These are phyloP conservation scores for Agrochola lota DNA, from an alignment of 2,888 invertebrate genomes.

Conservation along the genomic window DNA sequence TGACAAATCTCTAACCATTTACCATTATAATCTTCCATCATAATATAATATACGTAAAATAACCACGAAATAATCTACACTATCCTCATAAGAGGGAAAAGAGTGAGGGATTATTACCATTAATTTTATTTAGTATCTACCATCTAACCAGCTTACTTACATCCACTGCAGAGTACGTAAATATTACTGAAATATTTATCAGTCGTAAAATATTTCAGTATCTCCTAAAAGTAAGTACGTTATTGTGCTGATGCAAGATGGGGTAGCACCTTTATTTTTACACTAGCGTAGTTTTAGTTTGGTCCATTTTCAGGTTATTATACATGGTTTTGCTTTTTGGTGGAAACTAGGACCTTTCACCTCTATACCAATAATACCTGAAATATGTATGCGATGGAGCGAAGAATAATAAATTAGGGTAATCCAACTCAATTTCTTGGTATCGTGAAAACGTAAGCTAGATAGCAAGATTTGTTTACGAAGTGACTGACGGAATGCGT, in stretches of 20 bases:
- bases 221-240: slow-evolving; percentile 51
- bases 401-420: background rate
- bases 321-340: slow-evolving; percentile 34
- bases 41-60: slow-evolving; percentile 14
- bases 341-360: background rate
- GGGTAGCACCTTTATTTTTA: slow-evolving; percentile 37
- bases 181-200: slow-evolving; percentile 62
- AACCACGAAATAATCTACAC: slow-evolving; percentile 36
- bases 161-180: slow-evolving; percentile 35
- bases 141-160: slow-evolving; percentile 57
- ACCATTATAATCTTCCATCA: slow-evolving; percentile 11
- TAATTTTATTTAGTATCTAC: slow-evolving; percentile 59
- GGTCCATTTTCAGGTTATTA: slow-evolving; percentile 9
- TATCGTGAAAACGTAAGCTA: background rate
- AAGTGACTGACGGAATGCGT: background rate
- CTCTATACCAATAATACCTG: background rate
- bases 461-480: no score
- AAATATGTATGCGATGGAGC: background rate
- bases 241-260: slow-evolving; percentile 41
- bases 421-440: background rate
- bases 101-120: slow-evolving; percentile 50
- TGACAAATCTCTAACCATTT: slow-evolving; percentile 6
- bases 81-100: slow-evolving; percentile 28
- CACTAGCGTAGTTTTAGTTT: slow-evolving; percentile 20
- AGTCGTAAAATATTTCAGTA: slow-evolving; percentile 62